Base-by-base conservation (phyloP, 64 coral and sea anemone genomes). In the Orbicella faveolata region DNA sequence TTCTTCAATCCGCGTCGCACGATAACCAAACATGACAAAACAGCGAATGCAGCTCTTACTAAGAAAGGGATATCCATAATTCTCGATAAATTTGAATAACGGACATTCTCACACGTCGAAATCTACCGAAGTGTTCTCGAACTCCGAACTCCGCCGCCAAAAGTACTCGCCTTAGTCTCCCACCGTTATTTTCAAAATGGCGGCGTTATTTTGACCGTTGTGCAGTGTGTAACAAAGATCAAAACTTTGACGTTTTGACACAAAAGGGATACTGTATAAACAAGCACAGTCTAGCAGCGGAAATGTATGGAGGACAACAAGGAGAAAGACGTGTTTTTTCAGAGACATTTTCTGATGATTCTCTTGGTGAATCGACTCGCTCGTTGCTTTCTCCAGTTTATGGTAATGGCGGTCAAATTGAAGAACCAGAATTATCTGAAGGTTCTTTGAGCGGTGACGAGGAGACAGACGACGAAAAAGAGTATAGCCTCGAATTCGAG, bases 311-410 rank as follows among this genome's bases (percentile, higher is more conserved):
- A 44, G 36, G 61, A n/a, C 63, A 23, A 23, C 61, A 85, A 30
- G 65, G 65, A 52, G 82, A 82, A 37, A 63, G 63, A 37, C 2
- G 61, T 35, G 33, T 36, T 64, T 65, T 39, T 64, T 23, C 61
- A 41, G 52, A 36, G 1, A 37, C 74, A 25, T 94, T 96, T 91
- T 96, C 89, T 9, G 92, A 96, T 33, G 82, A 96, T 88, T 96
- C 92, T 18, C 69, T 92, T 80, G 95, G 95, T 52, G 90, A 96
- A 73, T 96, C 95, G 35, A 96, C 95, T 77, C 83, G 92, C 15
- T 96, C 95, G 36, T 79, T 96, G 78, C 89, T 96, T 3, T 91
- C 92, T 1, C 95, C 95, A 36, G 73, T 90, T 65, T 68, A 54
- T 78, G 36, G 48, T 8, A 34, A 80, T 75, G 25, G 21, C 53